Conservation (phyloP, 2,888 invertebrate genomes). For the Pimpla rufipes region DNA sequence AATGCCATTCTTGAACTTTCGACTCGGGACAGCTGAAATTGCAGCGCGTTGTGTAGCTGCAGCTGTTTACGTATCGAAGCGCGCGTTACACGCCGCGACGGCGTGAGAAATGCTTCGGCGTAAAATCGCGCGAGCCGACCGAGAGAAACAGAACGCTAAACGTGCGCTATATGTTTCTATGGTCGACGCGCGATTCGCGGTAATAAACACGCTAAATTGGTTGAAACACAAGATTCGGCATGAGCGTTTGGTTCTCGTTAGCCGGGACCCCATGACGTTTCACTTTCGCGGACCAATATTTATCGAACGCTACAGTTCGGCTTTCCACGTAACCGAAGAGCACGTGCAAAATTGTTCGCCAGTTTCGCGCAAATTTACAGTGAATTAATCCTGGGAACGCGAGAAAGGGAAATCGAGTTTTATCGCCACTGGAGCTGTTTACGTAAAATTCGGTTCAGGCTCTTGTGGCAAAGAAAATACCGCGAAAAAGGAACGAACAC, state of each 20-base stretch:
- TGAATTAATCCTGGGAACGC: background rate
- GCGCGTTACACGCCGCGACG: background rate
- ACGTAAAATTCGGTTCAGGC: background rate
- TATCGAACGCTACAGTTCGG: background rate
- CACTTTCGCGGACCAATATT: background rate
- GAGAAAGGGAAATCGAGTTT: background rate
- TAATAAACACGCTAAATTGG: slow-evolving; percentile 43
- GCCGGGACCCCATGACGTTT: slow-evolving; percentile 3
- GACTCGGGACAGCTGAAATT: background rate
- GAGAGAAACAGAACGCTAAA: slow-evolving; percentile 27
- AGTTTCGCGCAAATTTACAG: background rate
- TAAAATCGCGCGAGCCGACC: background rate
- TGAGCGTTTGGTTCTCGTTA: background rate
- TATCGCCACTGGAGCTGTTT: background rate
- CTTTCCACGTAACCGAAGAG: background rate
- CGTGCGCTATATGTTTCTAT: too few relatives aligned
- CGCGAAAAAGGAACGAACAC: background rate
- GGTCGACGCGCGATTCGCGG: background rate
- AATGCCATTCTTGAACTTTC: slow-evolving; percentile 40
- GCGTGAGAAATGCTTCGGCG: background rate
- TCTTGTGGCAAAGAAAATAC: background rate
- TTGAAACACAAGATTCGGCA: slow-evolving; percentile 32
- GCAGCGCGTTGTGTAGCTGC: background rate
- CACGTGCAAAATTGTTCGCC: background rate
- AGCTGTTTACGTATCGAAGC: slow-evolving; percentile 5